Evolutionary conservation across 1,140 invertebrate species (phyloP), one percentile per base, ranked within the genome.

Genomic region (Cardiocondyla obscurior): DNA sequence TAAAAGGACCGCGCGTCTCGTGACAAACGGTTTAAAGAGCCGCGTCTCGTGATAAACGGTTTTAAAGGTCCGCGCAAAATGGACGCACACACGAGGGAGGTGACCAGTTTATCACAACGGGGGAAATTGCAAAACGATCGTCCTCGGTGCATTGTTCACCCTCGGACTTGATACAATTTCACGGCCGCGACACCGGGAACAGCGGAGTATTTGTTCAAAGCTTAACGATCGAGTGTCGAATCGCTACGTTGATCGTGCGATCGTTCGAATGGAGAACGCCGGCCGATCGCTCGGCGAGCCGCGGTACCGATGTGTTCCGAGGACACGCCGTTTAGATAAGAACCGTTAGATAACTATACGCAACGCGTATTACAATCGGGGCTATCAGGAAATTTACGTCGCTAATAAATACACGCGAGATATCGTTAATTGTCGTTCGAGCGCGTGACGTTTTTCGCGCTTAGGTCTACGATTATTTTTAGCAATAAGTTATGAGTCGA

Each of bases 81-180:
- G n/a, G 30, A 67, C 46, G 44, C 55, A 33, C 0, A 49, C 6
- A 4, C 19, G n/a, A n/a, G 1, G 0, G 25, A 25, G 14, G 0
- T 46, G 14, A 5, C 44, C 44, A n/a, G 28, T 79, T 79, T 69
- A 69, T 79, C 74, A 55, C 74, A 42, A 55, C 46, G 16, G 39
- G 22, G 46, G n/a, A n/a, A n/a, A 69, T 67, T 30, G 62, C 62
- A 79, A 69, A 69, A 69, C 22, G 74, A 79, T 79, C 74, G 62
- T n/a, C 39, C 44, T 53, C 22, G 62, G 25, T 39, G 16, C 16
- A 22, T 19, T 8, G 33, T 19, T 8, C 74, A 53, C 25, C 25
- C 74, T 69, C 30, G 74, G 46, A n/a, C 33, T 67, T 77, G 67
- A 77, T 77, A 28, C 30, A 30, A 77, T 77, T 65, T 53, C 74